Conservation (phyloP, 2,113 vertebrate genomes). For the Rousettus leschenaultii region DNA sequence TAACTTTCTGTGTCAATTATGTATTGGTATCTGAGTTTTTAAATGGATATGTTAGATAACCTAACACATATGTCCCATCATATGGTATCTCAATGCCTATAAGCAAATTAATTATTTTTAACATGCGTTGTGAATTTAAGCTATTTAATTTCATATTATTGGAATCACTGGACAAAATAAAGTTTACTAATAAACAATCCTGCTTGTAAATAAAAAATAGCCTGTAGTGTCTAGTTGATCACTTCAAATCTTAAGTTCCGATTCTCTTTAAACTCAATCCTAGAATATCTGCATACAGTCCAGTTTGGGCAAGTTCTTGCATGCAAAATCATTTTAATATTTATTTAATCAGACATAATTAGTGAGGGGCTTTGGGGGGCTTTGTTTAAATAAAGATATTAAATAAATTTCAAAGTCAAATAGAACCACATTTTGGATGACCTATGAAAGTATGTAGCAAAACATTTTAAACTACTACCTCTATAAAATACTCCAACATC, state of each 20-base stretch:
- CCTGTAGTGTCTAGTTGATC: background rate
- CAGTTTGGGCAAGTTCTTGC: background rate
- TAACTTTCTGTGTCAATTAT: background rate
- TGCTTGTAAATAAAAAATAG: background rate
- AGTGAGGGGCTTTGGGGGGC: background rate
- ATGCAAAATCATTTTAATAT: background rate
- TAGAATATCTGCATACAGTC: background rate
- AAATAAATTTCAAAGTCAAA: slow-evolving; percentile 25
- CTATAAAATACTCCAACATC: background rate
- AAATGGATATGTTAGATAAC: background rate
- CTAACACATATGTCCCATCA: background rate
- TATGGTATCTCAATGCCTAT: background rate
- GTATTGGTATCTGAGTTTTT: background rate
- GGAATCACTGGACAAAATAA: background rate
- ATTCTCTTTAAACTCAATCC: background rate
- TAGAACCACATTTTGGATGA: background rate
- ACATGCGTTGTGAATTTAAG: background rate
- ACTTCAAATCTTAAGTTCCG: background rate
- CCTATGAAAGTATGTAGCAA: background rate
- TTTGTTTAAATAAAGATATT: background rate
- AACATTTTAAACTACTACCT: background rate
- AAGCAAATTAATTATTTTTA: background rate
- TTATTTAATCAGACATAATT: background rate
- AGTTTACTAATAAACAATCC: background rate
- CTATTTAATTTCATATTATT: background rate